Evolutionary conservation across 2,113 vertebrate genomes (phyloP).

Genomic region (Lathamus discolor): DNA sequence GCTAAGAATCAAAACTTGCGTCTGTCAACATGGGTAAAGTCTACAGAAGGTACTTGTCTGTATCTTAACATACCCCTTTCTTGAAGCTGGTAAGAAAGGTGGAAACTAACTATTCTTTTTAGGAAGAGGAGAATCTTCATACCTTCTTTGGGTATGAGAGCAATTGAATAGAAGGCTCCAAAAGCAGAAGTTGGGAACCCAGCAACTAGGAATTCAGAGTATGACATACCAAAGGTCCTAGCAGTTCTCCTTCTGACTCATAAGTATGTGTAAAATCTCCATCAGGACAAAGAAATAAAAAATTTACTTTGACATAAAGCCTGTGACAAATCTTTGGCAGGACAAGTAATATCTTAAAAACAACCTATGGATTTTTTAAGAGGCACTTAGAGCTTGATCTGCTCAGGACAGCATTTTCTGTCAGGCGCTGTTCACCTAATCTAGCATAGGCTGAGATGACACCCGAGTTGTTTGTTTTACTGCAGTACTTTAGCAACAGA

Average conservation of each 20-base stretch:
- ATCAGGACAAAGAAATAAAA: neutral
- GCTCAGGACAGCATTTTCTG: neutral
- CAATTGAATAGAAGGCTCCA: neutral
- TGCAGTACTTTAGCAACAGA: neutral
- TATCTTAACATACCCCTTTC: neutral
- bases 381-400: neutral
- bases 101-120: neutral
- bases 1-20: neutral
- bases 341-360: neutral
- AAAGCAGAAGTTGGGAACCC: neutral
- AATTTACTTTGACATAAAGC: neutral
- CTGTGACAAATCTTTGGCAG: neutral
- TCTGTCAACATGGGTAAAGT: neutral
- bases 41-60: neutral
- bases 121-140: neutral
- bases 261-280: neutral
- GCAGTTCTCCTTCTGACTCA: neutral
- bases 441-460: neutral
- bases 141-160: neutral
- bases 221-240: neutral
- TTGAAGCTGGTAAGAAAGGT: neutral
- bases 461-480: neutral
- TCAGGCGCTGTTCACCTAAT: neutral
- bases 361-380: neutral
- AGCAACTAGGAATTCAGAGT: neutral